These are phyloP conservation scores for Glaucopsyche alexis DNA, from an alignment of 2,888 invertebrate genomes.

Conservation along the genomic window DNA sequence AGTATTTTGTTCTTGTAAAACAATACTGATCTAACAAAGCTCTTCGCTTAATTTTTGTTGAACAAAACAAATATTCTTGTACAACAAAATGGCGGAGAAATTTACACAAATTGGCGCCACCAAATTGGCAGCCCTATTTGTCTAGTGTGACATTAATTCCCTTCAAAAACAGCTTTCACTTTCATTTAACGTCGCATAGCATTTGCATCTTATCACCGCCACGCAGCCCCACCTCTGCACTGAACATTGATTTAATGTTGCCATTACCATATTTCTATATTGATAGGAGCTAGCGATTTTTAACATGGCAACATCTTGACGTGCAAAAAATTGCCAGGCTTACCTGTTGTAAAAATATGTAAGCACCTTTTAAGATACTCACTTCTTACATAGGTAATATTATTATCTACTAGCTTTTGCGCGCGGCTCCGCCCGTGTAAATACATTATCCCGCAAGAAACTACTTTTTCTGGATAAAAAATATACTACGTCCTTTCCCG, in stretches of 20 bases:
- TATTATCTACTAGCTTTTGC: too few species aligned
- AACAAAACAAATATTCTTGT: too few species aligned
- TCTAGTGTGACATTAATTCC: slow-evolving; percentile 60
- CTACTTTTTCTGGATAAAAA: too few species aligned
- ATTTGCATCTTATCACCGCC: slow-evolving; percentile 73
- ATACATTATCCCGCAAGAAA: too few species aligned
- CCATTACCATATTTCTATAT: slow-evolving; percentile 28
- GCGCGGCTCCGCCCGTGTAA: too few species aligned
- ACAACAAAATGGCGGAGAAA: neutral
- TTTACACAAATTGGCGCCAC: slow-evolving; percentile 23
- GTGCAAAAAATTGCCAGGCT: neutral
- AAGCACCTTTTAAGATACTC: neutral
- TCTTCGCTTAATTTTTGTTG: too few species aligned
- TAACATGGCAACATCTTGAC: slow-evolving; percentile 6
- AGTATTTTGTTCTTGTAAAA: neutral
- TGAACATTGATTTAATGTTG: slow-evolving; percentile 25
- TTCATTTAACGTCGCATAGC: slow-evolving; percentile 61
- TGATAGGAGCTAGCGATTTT: neutral
- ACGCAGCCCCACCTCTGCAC: slow-evolving; percentile 45
- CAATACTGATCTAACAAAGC: neutral
- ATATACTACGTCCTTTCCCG: too few species aligned
- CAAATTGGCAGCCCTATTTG: slow-evolving; percentile 35
- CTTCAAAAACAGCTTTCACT: slow-evolving; percentile 57
- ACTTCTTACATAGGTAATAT: neutral
- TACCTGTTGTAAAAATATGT: neutral